A percentile compares a stretch with the other conserved stretches of the same genome.
Conservation (phyloP, 2,113 vertebrate species). For the Myodes glareolus region DNA sequence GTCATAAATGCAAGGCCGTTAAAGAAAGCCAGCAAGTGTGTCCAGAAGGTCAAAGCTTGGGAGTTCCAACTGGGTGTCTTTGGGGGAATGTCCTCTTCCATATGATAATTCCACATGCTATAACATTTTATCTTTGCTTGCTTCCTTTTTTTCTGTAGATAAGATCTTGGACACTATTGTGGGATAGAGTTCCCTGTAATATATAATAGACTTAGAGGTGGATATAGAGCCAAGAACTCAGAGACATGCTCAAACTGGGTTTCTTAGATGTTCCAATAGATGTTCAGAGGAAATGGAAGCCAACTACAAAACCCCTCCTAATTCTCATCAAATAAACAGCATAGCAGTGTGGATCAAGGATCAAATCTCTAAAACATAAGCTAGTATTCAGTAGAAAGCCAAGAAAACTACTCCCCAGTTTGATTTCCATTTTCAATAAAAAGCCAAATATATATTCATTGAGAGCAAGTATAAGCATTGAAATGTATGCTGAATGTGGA, state of each 20-base stretch:
- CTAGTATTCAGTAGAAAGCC: neutral
- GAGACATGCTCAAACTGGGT: neutral
- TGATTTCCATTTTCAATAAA: neutral
- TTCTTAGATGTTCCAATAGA: neutral
- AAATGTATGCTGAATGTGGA: neutral
- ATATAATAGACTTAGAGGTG: neutral
- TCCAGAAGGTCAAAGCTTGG: conserved; percentile 18
- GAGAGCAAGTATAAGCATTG: neutral
- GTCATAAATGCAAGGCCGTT: neutral
- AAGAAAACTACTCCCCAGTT: neutral
- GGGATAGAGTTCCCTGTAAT: neutral
- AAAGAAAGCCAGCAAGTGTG: neutral
- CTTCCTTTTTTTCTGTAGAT: conserved; percentile 49
- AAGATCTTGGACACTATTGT: conserved; percentile 43
- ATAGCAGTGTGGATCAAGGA: neutral
- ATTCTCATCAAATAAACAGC: neutral
- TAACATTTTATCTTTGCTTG: neutral
- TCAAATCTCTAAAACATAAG: neutral
- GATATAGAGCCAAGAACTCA: neutral
- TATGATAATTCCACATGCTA: neutral
- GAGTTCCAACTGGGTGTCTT: neutral
- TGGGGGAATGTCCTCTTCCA: neutral
- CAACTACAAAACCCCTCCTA: neutral
- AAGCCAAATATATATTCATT: neutral
- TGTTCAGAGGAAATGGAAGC: neutral